phyloP scores from a whole-genome alignment of 2,888 invertebrate species.

The Plagodis pulveraria region DNA sequence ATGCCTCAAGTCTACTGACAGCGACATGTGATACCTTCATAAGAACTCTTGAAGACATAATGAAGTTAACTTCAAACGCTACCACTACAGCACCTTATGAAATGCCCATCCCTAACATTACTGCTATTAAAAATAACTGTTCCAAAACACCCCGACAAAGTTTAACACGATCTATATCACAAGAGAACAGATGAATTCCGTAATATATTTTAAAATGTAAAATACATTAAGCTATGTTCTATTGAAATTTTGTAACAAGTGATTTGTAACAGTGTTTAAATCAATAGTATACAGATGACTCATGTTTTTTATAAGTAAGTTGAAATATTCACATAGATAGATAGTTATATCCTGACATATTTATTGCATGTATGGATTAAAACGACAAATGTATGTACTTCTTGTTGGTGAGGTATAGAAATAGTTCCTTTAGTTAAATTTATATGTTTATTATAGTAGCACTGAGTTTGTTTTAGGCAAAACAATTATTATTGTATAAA shows the following conservation, averaged over 20 bases:
- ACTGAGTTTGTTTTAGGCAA: too few relatives aligned
- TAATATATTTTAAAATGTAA: slow-evolving; percentile 6
- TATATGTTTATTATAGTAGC: too few relatives aligned
- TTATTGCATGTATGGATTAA: too few relatives aligned
- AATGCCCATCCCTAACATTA: slow-evolving; percentile 64
- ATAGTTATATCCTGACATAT: too few relatives aligned
- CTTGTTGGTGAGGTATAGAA: too few relatives aligned
- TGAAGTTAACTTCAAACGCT: slow-evolving; percentile 83
- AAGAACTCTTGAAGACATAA: slow-evolving; percentile 91
- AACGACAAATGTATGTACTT: too few relatives aligned
- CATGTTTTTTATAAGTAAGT: too few relatives aligned
- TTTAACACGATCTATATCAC: slow-evolving; percentile 70
- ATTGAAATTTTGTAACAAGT: background rate
- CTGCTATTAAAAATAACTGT: slow-evolving; percentile 53
- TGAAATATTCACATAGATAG: too few relatives aligned
- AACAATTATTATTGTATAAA: too few relatives aligned
- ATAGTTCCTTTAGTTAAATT: too few relatives aligned
- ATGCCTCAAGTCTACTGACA: slow-evolving; percentile 89
- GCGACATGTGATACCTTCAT: slow-evolving; percentile 94
- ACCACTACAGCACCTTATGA: slow-evolving; percentile 59
- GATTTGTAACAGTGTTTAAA: slow-evolving; percentile 2
- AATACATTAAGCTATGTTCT: slow-evolving; percentile 12
- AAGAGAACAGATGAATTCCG: slow-evolving; percentile 76
- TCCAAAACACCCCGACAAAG: slow-evolving; percentile 61
- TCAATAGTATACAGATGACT: background rate